Evolutionary conservation across 2,888 invertebrate genomes (phyloP).

Genomic region (Listrodromus nycthemerus): DNA sequence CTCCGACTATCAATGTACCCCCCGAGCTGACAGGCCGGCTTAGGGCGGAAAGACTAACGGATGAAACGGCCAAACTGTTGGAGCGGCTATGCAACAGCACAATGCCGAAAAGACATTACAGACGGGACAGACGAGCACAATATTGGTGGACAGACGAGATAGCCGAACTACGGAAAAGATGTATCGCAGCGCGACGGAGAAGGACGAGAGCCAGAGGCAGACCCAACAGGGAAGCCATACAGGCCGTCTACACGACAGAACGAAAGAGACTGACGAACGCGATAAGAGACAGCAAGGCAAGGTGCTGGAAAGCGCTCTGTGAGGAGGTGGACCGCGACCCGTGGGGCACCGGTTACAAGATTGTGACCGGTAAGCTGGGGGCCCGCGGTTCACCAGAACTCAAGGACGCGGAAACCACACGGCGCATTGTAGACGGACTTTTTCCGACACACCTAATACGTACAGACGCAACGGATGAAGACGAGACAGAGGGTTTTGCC

Average conservation of each 20-base stretch:
- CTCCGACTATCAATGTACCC: too few species aligned
- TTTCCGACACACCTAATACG: slow-evolving; percentile 58
- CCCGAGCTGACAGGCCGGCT: too few species aligned
- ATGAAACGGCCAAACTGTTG: too few species aligned
- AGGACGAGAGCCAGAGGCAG: too few species aligned
- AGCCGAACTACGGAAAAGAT: too few species aligned
- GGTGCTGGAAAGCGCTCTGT: slow-evolving; percentile 70
- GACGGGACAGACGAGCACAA: too few species aligned
- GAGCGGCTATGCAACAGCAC: too few species aligned
- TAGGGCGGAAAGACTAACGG: too few species aligned
- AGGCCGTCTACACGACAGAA: slow-evolving; percentile 40
- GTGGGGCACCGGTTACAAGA: slow-evolving; percentile 70
- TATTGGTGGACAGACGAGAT: too few species aligned
- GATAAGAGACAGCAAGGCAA: slow-evolving; percentile 64
- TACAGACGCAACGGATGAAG: slow-evolving; percentile 28
- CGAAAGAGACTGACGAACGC: slow-evolving; percentile 57
- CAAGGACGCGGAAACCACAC: slow-evolving; percentile 47
- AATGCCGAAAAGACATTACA: too few species aligned
- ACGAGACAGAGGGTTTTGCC: neutral
- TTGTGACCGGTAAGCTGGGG: slow-evolving; percentile 64
- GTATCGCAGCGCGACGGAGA: too few species aligned
- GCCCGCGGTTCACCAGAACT: slow-evolving; percentile 18
- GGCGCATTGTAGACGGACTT: slow-evolving; percentile 50
- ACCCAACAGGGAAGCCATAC: too few species aligned
- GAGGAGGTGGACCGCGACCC: slow-evolving; percentile 68